Conservation (phyloP, 2,888 invertebrate species). For the Metacarcinus magister region DNA sequence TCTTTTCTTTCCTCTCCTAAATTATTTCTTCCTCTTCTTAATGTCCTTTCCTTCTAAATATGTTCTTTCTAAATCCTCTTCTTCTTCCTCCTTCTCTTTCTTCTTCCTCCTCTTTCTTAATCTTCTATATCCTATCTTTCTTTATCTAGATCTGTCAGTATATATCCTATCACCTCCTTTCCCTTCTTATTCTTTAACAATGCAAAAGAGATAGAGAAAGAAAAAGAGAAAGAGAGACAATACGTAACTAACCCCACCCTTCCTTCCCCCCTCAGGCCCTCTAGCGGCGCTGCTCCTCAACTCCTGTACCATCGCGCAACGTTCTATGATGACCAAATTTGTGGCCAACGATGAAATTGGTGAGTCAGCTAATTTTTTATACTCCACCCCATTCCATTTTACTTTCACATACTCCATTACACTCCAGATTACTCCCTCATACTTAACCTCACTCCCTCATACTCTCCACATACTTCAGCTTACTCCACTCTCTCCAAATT, state of each 20-base stretch:
- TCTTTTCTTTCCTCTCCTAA: not conserved
- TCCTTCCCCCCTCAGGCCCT: slow-evolving; percentile 69
- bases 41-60: not conserved
- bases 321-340: slow-evolving; percentile 81
- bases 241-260: not conserved
- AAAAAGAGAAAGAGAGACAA: not conserved
- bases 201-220: not conserved
- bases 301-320: slow-evolving; percentile 80
- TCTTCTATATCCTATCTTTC: not conserved
- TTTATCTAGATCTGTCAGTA: not conserved
- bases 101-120: not conserved
- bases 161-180: not conserved
- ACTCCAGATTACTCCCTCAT: not conserved
- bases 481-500: too few relatives aligned
- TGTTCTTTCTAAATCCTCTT: not conserved
- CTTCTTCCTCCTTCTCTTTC: not conserved
- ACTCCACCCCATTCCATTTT: not conserved
- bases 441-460: too few relatives aligned
- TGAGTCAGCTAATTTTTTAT: slow-evolving; percentile 58
- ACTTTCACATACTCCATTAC: not conserved
- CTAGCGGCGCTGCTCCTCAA: slow-evolving; percentile 76
- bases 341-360: slow-evolving; percentile 80
- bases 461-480: too few relatives aligned
- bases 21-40: not conserved
- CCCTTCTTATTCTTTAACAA: not conserved